Base-by-base conservation (phyloP, 2,797 vertebrate genomes). In the Amphiprion clarkii region DNA sequence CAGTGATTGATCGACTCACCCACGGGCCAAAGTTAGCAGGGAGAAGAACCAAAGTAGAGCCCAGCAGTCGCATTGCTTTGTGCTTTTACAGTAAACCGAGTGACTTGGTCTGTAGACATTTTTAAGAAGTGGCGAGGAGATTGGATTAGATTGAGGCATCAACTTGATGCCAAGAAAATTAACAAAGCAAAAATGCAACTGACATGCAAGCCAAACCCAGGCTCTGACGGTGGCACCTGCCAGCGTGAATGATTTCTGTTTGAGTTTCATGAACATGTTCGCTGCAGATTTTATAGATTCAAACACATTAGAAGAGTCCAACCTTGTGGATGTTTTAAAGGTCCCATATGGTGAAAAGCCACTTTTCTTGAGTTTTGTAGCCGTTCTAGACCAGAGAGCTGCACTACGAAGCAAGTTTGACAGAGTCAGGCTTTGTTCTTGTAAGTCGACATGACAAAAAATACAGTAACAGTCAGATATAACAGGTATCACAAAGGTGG, bases 11-110 rank as follows among this genome's bases (percentile, higher is more conserved):
- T 40, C 0, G 11, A 40, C 55, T 63, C 31, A 46, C 31, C 21
- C 64, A 60, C 9, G 54, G 16, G 40, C 11, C 14, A 56, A 52
- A 21, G 39, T 68, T 42, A 54, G 67, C 79, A 23, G 62, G 44
- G 31, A 81, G 42, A 71, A 46, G 72, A 46, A 55, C 48, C 27
- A 68, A 58, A 48, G 65, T 14, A 8, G 5, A 57, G 68, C 4
- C 71, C 16, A 74, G 57, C 27, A 56, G 42, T 56, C 66, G 33
- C 46, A 39, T 67, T 60, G 63, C 17, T 71, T 87, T 92, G 90
- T 91, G 91, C 90, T 90, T 90, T 83, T 33, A 74, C 69, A 63
- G 71, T 79, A 64, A 88, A 87, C 67, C 56, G 55, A 54, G 49
- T 33, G 74, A 74, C 17, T 39, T 61, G 19, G 49, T 65, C 12